Evolutionary conservation across 1,140 invertebrate species (phyloP).

Genomic region (Aethina tumida): DNA sequence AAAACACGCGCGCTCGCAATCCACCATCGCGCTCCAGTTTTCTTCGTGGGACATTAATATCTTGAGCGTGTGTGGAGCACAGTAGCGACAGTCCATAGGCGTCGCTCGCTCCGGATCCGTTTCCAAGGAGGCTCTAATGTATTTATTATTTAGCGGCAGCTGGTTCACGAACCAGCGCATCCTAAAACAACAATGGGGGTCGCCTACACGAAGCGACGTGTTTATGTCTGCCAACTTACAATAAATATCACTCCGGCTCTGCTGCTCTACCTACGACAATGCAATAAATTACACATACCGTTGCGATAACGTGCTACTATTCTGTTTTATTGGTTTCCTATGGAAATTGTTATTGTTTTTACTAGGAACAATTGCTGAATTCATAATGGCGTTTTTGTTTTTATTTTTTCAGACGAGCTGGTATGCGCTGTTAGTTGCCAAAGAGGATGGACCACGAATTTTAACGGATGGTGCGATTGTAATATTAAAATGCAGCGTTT

Average conservation of each 20-base stretch:
- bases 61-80: too few species aligned
- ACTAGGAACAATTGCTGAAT: neutral
- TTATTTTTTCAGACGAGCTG: too few species aligned
- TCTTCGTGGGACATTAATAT: too few species aligned
- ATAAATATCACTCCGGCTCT: conserved; percentile 1
- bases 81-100: too few species aligned
- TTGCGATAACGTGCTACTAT: conserved; percentile 5
- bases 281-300: conserved; percentile 3
- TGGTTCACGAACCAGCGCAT: conserved; percentile 1
- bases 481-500: too few species aligned
- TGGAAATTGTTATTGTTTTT: conserved; percentile 6
- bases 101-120: too few species aligned
- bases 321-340: conserved; percentile 2
- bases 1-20: too few species aligned
- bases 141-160: conserved; percentile 3
- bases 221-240: conserved; percentile 2
- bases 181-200: conserved; percentile 6
- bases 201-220: conserved; percentile 3
- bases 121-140: neutral
- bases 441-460: too few species aligned
- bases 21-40: too few species aligned
- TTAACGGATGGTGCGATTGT: too few species aligned
- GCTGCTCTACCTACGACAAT: conserved; percentile 3
- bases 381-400: too few species aligned
- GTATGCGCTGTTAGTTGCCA: too few species aligned